Conservation (phyloP, 2,888 invertebrate species). For the Unio pictorum region DNA sequence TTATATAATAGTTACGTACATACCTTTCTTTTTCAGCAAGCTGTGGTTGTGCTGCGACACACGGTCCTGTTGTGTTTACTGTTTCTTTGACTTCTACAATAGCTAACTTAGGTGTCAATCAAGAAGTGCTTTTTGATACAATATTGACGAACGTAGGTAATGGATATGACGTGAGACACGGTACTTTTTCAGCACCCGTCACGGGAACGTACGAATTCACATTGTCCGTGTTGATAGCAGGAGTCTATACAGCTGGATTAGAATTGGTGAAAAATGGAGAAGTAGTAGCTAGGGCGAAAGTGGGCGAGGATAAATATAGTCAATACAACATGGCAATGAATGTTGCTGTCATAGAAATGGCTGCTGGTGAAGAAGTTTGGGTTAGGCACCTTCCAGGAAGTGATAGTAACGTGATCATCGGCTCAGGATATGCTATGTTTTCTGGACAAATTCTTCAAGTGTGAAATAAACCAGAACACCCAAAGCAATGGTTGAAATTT, state of each 20-base stretch:
- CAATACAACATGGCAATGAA: conserved; percentile 34
- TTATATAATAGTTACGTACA: too few relatives aligned
- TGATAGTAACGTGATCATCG: conserved; percentile 27
- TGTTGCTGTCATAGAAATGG: conserved; percentile 17
- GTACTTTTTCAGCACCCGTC: conserved; percentile 29
- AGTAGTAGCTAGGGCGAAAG: too few relatives aligned
- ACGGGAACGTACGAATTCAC: conserved; percentile 33
- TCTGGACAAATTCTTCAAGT: conserved; percentile 27
- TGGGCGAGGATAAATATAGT: too few relatives aligned
- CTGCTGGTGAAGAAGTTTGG: conserved; percentile 26
- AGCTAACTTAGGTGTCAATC: too few relatives aligned
- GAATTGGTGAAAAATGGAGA: conserved; percentile 15
- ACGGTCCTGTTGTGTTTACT: too few relatives aligned
- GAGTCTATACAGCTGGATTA: conserved; percentile 15
- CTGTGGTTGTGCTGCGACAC: too few relatives aligned
- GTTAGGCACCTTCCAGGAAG: conserved; percentile 20
- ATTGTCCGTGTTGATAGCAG: conserved; percentile 11
- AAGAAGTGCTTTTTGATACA: too few relatives aligned
- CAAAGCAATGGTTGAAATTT: too few relatives aligned
- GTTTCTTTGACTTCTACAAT: too few relatives aligned
- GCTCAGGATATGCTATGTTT: conserved; percentile 24
- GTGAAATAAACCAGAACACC: too few relatives aligned
- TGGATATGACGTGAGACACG: conserved; percentile 31
- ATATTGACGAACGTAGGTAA: conserved; percentile 14
- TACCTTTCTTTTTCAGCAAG: too few relatives aligned